phyloP scores from a whole-genome alignment of 1,140 invertebrate genomes.

The Drosophila kurseongensis region DNA sequence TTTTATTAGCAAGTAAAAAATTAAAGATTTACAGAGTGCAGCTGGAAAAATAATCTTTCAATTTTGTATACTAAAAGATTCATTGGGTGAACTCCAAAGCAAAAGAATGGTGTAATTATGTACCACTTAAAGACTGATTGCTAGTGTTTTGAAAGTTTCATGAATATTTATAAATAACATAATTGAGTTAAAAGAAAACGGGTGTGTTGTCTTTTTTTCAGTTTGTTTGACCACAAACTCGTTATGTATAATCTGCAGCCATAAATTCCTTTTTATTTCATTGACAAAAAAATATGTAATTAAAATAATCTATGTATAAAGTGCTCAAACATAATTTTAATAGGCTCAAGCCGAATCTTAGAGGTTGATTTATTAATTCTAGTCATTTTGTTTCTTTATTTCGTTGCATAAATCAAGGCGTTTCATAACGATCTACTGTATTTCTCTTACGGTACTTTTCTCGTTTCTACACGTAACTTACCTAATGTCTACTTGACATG shows the following conservation, averaged over 20 bases:
- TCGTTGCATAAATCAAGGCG: not conserved
- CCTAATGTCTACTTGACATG: constrained; percentile 4
- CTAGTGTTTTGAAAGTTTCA: constrained; percentile 5
- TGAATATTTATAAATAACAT: constrained; percentile 31
- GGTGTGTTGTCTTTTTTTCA: constrained; percentile 4
- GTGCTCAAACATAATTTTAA: no score
- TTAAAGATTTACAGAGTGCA: no score
- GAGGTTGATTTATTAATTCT: no score
- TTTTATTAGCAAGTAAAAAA: no score
- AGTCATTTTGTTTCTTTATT: not conserved
- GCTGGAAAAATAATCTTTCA: no score
- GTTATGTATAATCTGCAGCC: not conserved
- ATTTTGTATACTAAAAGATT: no score
- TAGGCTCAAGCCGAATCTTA: no score
- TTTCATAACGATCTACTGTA: not conserved
- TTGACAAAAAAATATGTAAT: no score
- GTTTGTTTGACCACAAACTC: constrained; percentile 3
- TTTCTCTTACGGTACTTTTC: not conserved
- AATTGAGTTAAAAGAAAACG: constrained; percentile 18
- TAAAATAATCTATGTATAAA: no score
- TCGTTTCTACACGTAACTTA: not conserved
- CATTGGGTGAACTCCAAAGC: no score
- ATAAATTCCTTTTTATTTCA: no score
- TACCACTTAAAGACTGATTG: not conserved
- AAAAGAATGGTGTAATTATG: not conserved